These are phyloP conservation scores for Pseudorasbora parva DNA, from an alignment of 2,113 vertebrate genomes.

Conservation along the genomic window DNA sequence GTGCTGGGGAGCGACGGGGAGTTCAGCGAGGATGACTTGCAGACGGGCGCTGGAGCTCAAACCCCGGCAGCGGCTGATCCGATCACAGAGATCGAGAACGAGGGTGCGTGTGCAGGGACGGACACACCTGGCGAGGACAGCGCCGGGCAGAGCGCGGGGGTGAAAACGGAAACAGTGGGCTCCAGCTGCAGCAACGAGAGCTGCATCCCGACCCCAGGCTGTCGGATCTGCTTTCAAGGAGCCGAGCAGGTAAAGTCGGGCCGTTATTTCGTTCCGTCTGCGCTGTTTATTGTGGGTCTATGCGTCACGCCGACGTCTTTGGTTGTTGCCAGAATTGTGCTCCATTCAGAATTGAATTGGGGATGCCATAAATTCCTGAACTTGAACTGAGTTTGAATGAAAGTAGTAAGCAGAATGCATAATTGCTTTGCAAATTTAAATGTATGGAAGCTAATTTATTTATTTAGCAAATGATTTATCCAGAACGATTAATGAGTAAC, in stretches of 20 bases:
- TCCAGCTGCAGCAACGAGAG: slow-evolving; percentile 81
- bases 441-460: neutral
- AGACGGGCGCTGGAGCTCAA: neutral
- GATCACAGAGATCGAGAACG: slow-evolving; percentile 9
- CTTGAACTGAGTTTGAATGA: neutral
- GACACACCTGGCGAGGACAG: slow-evolving; percentile 56
- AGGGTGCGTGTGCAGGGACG: slow-evolving; percentile 44
- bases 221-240: slow-evolving; percentile 94
- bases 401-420: neutral
- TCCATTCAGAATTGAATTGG: neutral
- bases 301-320: neutral
- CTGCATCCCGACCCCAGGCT: slow-evolving; percentile 85
- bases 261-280: neutral
- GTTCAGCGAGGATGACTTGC: neutral
- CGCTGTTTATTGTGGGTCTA: neutral
- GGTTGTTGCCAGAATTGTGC: neutral
- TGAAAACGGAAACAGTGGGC: slow-evolving; percentile 66
- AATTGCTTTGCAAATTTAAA: neutral
- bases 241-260: slow-evolving; percentile 82
- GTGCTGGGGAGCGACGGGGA: slow-evolving; percentile 48
- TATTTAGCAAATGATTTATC: neutral
- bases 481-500: too few relatives aligned
- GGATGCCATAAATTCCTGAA: neutral
- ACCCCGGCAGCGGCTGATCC: slow-evolving; percentile 21
- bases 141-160: slow-evolving; percentile 58